phyloP scores from a whole-genome alignment of 2,113 vertebrate species.

The Tachysurus fulvidraco region DNA sequence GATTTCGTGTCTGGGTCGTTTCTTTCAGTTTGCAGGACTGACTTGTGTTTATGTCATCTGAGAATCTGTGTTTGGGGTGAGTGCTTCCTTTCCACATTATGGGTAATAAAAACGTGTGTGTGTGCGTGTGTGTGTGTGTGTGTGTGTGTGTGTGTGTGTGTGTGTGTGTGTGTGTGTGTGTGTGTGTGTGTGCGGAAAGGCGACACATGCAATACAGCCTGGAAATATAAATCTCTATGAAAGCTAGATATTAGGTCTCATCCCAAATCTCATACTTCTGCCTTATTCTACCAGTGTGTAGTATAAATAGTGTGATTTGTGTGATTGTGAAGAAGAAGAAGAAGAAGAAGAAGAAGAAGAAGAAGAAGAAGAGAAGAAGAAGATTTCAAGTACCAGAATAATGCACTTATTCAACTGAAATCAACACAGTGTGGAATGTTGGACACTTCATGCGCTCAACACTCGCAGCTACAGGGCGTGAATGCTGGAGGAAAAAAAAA shows the following conservation, averaged over 20 bases:
- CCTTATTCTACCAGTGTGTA: too few relatives aligned
- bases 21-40: conserved; percentile 50
- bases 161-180: background rate
- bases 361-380: too few relatives aligned
- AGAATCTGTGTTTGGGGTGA: conserved; percentile 61
- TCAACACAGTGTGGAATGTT: too few relatives aligned
- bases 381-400: too few relatives aligned
- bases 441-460: too few relatives aligned
- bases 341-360: too few relatives aligned
- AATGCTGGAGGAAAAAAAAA: too few relatives aligned
- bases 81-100: conserved; percentile 64
- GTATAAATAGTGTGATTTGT: too few relatives aligned
- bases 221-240: background rate
- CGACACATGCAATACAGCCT: background rate
- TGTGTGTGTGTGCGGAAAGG: background rate
- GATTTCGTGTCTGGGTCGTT: conserved; percentile 60
- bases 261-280: too few relatives aligned
- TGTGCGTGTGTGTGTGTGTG: background rate
- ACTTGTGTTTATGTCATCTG: conserved; percentile 59
- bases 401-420: too few relatives aligned
- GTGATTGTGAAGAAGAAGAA: too few relatives aligned
- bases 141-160: background rate
- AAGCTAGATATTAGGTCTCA: background rate
- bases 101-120: conserved; percentile 55
- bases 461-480: too few relatives aligned